Conservation (phyloP, 2,888 invertebrate species). For the Rotaria macrura region DNA sequence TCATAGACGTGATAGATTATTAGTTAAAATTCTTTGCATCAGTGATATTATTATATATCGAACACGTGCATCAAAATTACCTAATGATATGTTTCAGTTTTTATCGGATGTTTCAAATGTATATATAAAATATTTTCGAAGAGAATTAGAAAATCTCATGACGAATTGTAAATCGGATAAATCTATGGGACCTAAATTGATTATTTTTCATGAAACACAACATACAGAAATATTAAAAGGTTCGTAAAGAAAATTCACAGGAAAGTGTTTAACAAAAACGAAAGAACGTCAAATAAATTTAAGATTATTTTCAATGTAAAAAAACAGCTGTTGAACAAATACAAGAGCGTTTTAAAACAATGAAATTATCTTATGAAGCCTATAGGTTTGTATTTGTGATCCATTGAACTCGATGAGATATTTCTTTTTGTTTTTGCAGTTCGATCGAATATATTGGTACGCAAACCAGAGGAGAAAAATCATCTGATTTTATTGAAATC, state of each 20-base stretch:
- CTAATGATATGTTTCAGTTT: conserved; percentile 66
- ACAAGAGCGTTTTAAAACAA: conserved; percentile 57
- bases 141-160: conserved; percentile 46
- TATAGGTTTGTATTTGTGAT: conserved; percentile 50
- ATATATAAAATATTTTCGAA: conserved; percentile 63
- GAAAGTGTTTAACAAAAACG: neutral
- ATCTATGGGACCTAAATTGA: conserved; percentile 61
- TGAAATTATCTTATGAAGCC: conserved; percentile 60
- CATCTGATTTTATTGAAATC: conserved; percentile 59
- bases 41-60: conserved; percentile 69
- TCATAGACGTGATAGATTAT: conserved; percentile 59
- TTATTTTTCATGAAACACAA: conserved; percentile 69
- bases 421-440: conserved; percentile 45
- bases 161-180: conserved; percentile 51
- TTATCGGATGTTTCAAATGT: conserved; percentile 66
- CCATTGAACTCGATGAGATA: neutral
- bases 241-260: neutral
- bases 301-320: conserved; percentile 30
- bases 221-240: conserved; percentile 59
- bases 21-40: conserved; percentile 67
- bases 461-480: conserved; percentile 34
- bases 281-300: neutral
- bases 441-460: conserved; percentile 55
- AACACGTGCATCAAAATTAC: conserved; percentile 64
- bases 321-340: conserved; percentile 41